These are phyloP conservation scores for Eristalis pertinax DNA, from an alignment of 2,888 invertebrate species.

Conservation along the genomic window DNA sequence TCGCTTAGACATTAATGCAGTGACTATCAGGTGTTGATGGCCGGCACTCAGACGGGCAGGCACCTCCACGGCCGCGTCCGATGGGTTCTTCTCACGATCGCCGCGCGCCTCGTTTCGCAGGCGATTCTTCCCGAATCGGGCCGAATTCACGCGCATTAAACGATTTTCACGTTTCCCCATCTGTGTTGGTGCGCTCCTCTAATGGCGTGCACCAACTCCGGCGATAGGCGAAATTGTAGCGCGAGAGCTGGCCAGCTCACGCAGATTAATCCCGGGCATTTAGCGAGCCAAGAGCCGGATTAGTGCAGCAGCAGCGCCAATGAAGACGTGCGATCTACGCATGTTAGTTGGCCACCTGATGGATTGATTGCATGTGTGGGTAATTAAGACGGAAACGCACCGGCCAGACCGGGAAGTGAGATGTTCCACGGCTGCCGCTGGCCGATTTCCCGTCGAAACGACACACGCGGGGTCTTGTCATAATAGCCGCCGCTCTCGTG, in stretches of 20 bases:
- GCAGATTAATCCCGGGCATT: constrained; percentile 61
- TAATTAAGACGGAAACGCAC: constrained; percentile 57
- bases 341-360: constrained; percentile 57
- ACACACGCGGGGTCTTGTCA: constrained; percentile 50
- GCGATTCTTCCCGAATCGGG: constrained; percentile 13
- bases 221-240: constrained; percentile 40
- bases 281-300: constrained; percentile 21
- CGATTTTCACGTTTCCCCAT: background rate
- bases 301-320: background rate
- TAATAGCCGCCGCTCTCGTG: constrained; percentile 58
- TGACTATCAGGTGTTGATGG: constrained; percentile 80
- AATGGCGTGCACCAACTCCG: background rate
- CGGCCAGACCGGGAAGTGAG: constrained; percentile 20
- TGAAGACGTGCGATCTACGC: constrained; percentile 66
- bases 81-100: constrained; percentile 66
- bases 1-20: constrained; percentile 76
- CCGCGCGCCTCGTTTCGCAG: constrained; percentile 1
- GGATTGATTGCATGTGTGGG: constrained; percentile 62
- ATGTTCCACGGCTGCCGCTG: background rate
- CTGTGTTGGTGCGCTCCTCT: background rate
- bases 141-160: constrained; percentile 27
- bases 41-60: constrained; percentile 64
- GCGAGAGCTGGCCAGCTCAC: constrained; percentile 45
- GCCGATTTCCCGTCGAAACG: background rate
- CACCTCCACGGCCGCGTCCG: background rate